These are phyloP conservation scores for Marcusenius ussheri DNA, from an alignment of 2,113 vertebrate species.

Conservation along the genomic window DNA sequence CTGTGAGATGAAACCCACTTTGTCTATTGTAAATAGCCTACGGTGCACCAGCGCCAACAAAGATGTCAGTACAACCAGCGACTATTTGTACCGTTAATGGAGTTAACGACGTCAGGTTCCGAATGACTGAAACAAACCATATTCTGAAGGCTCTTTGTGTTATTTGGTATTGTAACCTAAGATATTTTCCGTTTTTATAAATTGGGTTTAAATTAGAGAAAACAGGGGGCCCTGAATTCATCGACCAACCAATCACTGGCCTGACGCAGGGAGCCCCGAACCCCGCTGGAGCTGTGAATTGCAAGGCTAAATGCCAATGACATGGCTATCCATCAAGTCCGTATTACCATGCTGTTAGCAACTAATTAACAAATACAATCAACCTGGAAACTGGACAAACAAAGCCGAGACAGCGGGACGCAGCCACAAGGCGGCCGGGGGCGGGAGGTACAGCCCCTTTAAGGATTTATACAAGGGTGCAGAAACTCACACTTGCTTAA, in stretches of 20 bases:
- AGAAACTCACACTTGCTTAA: constrained; percentile 24
- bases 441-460: constrained; percentile 14
- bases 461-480: constrained; percentile 3
- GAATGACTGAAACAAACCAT: neutral
- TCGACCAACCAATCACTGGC: constrained; percentile 43
- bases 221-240: constrained; percentile 9
- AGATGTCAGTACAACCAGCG: neutral
- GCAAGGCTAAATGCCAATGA: constrained; percentile 56
- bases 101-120: neutral
- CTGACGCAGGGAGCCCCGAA: constrained; percentile 37
- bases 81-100: neutral
- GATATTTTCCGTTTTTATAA: neutral
- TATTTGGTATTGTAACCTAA: neutral
- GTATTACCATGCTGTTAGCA: constrained; percentile 66
- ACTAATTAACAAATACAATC: constrained; percentile 72
- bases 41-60: neutral
- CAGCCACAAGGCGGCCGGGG: constrained; percentile 38
- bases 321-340: constrained; percentile 61
- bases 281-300: constrained; percentile 49
- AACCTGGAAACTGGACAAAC: constrained; percentile 53
- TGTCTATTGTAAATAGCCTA: constrained; percentile 5
- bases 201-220: neutral
- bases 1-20: neutral
- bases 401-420: constrained; percentile 44
- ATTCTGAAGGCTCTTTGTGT: neutral